phyloP scores from a whole-genome alignment of 2,888 invertebrate species.

The Chromoteleia sp. region DNA sequence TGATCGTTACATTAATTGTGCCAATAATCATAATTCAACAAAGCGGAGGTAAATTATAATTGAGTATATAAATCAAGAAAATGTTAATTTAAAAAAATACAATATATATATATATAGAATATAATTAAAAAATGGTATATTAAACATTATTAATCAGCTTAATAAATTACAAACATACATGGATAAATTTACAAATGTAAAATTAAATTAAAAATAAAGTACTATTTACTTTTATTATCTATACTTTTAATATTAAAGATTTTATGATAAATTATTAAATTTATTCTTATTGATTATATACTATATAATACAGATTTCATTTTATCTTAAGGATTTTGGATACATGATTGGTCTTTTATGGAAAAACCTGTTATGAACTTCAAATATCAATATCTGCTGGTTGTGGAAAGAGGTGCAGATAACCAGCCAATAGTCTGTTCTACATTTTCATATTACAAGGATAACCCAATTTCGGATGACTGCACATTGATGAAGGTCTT shows the following conservation, averaged over 20 bases:
- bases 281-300: neutral
- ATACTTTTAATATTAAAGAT: too few species aligned
- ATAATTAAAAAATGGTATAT: too few species aligned
- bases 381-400: slow-evolving; percentile 80
- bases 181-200: neutral
- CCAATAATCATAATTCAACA: slow-evolving; percentile 61
- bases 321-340: slow-evolving; percentile 77
- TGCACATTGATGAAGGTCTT: slow-evolving; percentile 80
- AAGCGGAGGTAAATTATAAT: slow-evolving; percentile 58
- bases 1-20: slow-evolving; percentile 48
- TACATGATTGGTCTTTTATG: slow-evolving; percentile 77
- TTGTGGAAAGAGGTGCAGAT: slow-evolving; percentile 76
- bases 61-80: too few species aligned
- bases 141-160: too few species aligned
- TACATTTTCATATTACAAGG: slow-evolving; percentile 79
- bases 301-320: slow-evolving; percentile 3
- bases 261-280: too few species aligned
- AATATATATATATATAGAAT: too few species aligned
- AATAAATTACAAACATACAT: too few species aligned
- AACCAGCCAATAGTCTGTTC: slow-evolving; percentile 79
- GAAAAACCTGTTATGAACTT: slow-evolving; percentile 79
- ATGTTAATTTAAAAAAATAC: too few species aligned
- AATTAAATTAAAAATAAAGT: too few species aligned
- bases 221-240: too few species aligned
- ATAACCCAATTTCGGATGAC: slow-evolving; percentile 79